These are phyloP conservation scores for Carposina sasakii DNA, from an alignment of 1,140 invertebrate genomes.

Conservation along the genomic window DNA sequence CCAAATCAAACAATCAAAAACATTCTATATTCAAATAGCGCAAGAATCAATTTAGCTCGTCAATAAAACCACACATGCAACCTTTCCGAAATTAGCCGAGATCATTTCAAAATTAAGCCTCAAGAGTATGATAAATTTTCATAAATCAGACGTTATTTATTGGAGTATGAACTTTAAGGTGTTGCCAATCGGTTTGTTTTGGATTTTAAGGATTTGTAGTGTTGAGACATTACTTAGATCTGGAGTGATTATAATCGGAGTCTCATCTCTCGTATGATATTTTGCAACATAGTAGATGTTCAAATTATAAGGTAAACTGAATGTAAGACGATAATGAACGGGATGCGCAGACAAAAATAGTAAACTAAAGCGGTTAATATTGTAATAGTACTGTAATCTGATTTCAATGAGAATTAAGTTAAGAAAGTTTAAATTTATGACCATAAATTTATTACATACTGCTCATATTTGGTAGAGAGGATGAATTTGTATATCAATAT, in stretches of 20 bases:
- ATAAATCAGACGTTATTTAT: conserved; percentile 71
- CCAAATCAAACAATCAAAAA: conserved; percentile 23
- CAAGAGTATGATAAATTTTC: conserved; percentile 71
- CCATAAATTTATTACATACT: no score
- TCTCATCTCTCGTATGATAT: conserved; percentile 31
- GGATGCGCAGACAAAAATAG: no score
- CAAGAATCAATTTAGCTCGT: conserved; percentile 46
- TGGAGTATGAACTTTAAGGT: conserved; percentile 69
- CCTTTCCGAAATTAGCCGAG: conserved; percentile 33
- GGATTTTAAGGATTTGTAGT: conserved; percentile 45
- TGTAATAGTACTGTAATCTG: no score
- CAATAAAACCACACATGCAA: conserved; percentile 26
- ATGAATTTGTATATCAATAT: no score
- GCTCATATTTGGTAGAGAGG: no score
- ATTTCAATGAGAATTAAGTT: no score
- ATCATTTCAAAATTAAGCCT: conserved; percentile 71
- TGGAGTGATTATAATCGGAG: conserved; percentile 31
- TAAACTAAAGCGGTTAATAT: no score
- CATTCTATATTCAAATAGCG: conserved; percentile 33
- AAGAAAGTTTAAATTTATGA: no score
- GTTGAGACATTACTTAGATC: conserved; percentile 46
- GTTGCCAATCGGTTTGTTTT: conserved; percentile 65
- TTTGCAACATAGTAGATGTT: conserved; percentile 31
- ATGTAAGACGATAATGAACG: conserved; percentile 33
- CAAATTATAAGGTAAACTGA: conserved; percentile 34